Base-by-base conservation (phyloP, 2,113 vertebrate genomes). In the Lathamus discolor region DNA sequence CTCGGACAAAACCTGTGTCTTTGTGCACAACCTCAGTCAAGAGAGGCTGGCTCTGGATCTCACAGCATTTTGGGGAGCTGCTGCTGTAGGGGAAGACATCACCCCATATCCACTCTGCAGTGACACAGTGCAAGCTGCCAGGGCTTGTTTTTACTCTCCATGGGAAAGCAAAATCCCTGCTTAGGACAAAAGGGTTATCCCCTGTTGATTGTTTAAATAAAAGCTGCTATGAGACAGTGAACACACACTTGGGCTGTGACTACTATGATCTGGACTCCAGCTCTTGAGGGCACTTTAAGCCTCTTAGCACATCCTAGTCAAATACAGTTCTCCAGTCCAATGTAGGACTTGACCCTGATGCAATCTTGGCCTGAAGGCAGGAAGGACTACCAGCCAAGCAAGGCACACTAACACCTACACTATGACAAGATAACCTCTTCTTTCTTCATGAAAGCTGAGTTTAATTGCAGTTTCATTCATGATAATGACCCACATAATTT, bases 401-500 rank as follows among this genome's bases (percentile, higher is more conserved):
- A 93, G 80, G 63, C 76, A 77, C 59, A 63, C 28, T 39, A 80
- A 59, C 63, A 78, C 92, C 88, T 79, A 61, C 29, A 0, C 68
- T 46, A 29, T 31, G 90, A 70, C 85, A 91, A 91, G 92, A 94
- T 76, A 96, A 92, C 91, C 87, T 79, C 89, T 68, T 95, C 76
- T 83, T 95, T 39, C 92, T 90, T 72, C 52, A 67, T 64, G 83
- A 76, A 96, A 96, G 86, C 77, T 16, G 5, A 81, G 37, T 87
- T 92, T 93, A 96, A 96, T 87, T 94, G 91, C 95, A 76, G 74
- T 74, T 97, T 90, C 89, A 94, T 94, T 96, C 94, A 95, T 64
- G 83, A 95, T 94, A 97, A 97, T 93, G 93, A 94, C 94, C 92
- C 87, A 97, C 87, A 96, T 96, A 95, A 96, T 96, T 97, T 96